phyloP scores from a whole-genome alignment of 2,797 vertebrate species.

The Acanthurus tractus region DNA sequence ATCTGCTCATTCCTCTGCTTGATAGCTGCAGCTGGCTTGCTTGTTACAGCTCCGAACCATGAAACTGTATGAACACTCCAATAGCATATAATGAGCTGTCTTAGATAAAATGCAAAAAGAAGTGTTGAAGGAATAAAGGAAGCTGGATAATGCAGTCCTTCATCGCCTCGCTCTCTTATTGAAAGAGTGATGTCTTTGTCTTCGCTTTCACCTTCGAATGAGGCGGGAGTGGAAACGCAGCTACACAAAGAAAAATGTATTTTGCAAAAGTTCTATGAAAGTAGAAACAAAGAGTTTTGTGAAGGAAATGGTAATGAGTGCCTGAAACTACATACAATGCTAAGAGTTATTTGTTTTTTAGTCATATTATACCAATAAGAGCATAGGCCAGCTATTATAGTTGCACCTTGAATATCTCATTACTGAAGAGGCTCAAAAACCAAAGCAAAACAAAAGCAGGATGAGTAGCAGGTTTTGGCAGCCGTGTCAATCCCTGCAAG shows the following conservation, averaged over 20 bases:
- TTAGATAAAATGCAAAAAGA: slow-evolving; percentile 63
- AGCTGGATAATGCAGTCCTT: slow-evolving; percentile 56
- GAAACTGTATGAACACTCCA: slow-evolving; percentile 48
- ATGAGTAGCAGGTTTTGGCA: slow-evolving; percentile 60
- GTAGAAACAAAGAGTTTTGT: slow-evolving; percentile 3
- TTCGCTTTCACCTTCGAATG: slow-evolving; percentile 38
- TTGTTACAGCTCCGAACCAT: slow-evolving; percentile 56
- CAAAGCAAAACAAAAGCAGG: slow-evolving; percentile 60
- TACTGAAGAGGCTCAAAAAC: slow-evolving; percentile 41
- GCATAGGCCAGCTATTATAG: slow-evolving; percentile 34
- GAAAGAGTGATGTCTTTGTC: slow-evolving; percentile 51
- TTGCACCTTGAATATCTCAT: slow-evolving; percentile 50
- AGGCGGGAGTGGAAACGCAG: slow-evolving; percentile 18
- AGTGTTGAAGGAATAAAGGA: slow-evolving; percentile 38
- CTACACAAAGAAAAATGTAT: slow-evolving; percentile 20
- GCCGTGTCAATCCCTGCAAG: slow-evolving; percentile 51
- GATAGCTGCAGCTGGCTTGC: slow-evolving; percentile 62
- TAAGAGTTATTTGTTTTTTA: slow-evolving; percentile 34
- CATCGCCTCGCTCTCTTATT: slow-evolving; percentile 60
- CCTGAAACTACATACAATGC: slow-evolving; percentile 11
- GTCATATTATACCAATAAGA: slow-evolving; percentile 33
- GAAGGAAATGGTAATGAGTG: slow-evolving; percentile 13
- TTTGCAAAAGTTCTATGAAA: slow-evolving; percentile 17
- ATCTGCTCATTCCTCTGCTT: slow-evolving; percentile 63
- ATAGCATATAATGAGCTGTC: slow-evolving; percentile 61